phyloP scores from a whole-genome alignment of 2,888 invertebrate species.

The Thelaira solivaga region DNA sequence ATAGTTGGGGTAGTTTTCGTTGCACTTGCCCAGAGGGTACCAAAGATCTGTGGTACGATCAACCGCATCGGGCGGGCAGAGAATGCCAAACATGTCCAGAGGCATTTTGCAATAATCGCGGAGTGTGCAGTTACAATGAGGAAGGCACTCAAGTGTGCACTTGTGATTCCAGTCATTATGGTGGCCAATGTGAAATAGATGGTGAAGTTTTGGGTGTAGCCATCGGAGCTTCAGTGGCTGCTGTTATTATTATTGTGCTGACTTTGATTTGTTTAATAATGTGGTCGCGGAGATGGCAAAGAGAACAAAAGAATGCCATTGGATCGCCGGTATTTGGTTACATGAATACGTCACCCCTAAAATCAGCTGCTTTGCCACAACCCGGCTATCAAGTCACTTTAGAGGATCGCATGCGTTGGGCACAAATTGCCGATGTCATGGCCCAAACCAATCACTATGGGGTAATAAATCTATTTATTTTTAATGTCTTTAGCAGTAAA shows the following conservation, averaged over 20 bases:
- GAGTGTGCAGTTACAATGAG: slow-evolving; percentile 87
- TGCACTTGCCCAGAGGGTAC: slow-evolving; percentile 86
- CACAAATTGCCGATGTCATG: slow-evolving; percentile 93
- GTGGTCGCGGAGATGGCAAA: slow-evolving; percentile 95
- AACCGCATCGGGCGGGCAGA: slow-evolving; percentile 83
- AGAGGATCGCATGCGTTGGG: slow-evolving; percentile 91
- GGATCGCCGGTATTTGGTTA: slow-evolving; percentile 92
- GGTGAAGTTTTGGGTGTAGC: slow-evolving; percentile 95
- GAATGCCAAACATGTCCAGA: slow-evolving; percentile 87
- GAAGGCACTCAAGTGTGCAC: slow-evolving; percentile 79
- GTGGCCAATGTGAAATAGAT: slow-evolving; percentile 92
- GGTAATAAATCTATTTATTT: slow-evolving; percentile 78
- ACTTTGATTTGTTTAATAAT: slow-evolving; percentile 91
- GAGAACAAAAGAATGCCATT: slow-evolving; percentile 88
- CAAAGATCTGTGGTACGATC: slow-evolving; percentile 85
- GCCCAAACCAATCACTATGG: slow-evolving; percentile 90
- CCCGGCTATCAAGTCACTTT: slow-evolving; percentile 87
- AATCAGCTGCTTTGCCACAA: slow-evolving; percentile 80
- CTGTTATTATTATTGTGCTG: slow-evolving; percentile 90
- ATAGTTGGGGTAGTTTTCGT: slow-evolving; percentile 86
- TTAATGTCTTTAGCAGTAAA: not conserved
- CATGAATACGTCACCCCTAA: slow-evolving; percentile 86
- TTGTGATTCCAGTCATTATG: slow-evolving; percentile 89
- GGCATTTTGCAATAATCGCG: slow-evolving; percentile 89
- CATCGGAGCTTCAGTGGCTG: slow-evolving; percentile 92